These are phyloP conservation scores for Xylocopa sonorina DNA, from an alignment of 1,140 invertebrate species.

Conservation along the genomic window DNA sequence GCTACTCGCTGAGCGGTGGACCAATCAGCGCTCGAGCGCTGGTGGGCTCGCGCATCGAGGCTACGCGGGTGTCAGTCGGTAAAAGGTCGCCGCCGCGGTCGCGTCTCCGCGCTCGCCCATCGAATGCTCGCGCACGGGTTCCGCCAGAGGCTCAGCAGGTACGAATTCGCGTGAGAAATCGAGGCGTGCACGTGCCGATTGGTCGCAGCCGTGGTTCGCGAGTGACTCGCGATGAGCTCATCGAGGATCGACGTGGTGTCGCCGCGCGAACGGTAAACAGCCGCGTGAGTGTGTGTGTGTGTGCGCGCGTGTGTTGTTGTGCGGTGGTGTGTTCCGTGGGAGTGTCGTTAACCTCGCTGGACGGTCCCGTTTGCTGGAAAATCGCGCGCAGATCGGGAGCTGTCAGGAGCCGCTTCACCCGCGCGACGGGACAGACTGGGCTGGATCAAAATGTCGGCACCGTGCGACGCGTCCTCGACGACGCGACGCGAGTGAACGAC, in stretches of 20 bases:
- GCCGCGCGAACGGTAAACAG: conserved; percentile 33
- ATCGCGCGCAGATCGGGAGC: conserved; percentile 33
- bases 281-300: conserved; percentile 26
- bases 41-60: conserved; percentile 13
- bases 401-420: conserved; percentile 35
- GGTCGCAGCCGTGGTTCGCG: not conserved
- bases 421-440: no score
- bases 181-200: not conserved
- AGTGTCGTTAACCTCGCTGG: conserved; percentile 4
- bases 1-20: not conserved
- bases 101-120: not conserved
- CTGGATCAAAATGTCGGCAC: conserved; percentile 38
- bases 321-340: conserved; percentile 15
- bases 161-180: no score
- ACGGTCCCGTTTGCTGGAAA: not conserved
- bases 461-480: conserved; percentile 10
- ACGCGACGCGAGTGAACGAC: conserved; percentile 14
- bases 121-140: conserved; percentile 2
- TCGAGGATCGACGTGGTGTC: not conserved
- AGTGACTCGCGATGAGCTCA: not conserved
- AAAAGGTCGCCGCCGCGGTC: conserved; percentile 1
- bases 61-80: conserved; percentile 41
- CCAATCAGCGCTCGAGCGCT: conserved; percentile 33
- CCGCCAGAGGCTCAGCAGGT: no score
- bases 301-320: conserved; percentile 30